A percentile compares a stretch with the other conserved stretches of the same genome.
Evolutionary conservation across 2,113 vertebrate species (phyloP).

Genomic region (Sprattus sprattus): DNA sequence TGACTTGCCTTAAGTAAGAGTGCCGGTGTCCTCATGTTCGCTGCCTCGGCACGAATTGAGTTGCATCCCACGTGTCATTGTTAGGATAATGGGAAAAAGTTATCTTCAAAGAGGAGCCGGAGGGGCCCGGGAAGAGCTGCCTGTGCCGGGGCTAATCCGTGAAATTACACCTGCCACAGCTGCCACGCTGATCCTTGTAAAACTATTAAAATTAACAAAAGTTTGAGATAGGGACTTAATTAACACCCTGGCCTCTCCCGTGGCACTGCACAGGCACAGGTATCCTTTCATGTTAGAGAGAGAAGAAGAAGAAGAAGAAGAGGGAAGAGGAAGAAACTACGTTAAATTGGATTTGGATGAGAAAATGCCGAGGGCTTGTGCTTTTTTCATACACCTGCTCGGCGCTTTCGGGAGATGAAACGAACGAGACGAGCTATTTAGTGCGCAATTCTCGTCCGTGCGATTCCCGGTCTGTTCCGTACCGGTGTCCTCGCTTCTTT

Average conservation of each 20-base stretch:
- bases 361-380: slow-evolving; percentile 47
- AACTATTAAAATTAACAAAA: slow-evolving; percentile 75
- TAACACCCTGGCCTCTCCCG: slow-evolving; percentile 73
- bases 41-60: slow-evolving; percentile 66
- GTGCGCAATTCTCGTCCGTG: not conserved
- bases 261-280: slow-evolving; percentile 61
- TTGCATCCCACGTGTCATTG: slow-evolving; percentile 71
- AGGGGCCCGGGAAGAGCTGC: slow-evolving; percentile 54
- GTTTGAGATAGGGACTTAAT: slow-evolving; percentile 75
- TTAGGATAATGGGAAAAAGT: slow-evolving; percentile 79
- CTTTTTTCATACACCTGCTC: slow-evolving; percentile 43
- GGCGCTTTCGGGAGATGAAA: slow-evolving; percentile 46
- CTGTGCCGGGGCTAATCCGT: slow-evolving; percentile 67
- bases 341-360: slow-evolving; percentile 53
- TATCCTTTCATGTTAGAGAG: slow-evolving; percentile 71
- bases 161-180: slow-evolving; percentile 81
- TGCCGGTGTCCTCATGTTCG: slow-evolving; percentile 33
- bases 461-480: not conserved
- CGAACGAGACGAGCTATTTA: slow-evolving; percentile 27
- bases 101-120: slow-evolving; percentile 77
- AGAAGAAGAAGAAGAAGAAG: not conserved
- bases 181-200: slow-evolving; percentile 50
- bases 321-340: not conserved
- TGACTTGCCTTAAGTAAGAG: slow-evolving; percentile 41
- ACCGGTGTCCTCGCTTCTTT: not conserved